These are phyloP conservation scores for Leucophenga varia DNA, from an alignment of 1,140 invertebrate genomes.

Conservation along the genomic window DNA sequence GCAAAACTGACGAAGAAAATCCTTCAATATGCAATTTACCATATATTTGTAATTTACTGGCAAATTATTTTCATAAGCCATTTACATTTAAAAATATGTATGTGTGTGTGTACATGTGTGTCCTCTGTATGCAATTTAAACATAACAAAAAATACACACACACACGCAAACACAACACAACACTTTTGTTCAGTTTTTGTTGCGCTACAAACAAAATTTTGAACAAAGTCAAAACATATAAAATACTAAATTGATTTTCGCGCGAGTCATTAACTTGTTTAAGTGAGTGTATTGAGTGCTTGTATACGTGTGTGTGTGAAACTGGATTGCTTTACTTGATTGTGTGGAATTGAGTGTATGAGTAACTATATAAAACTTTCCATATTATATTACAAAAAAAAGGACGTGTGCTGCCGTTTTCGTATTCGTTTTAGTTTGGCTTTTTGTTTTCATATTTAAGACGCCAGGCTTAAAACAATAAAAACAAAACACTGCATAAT, in stretches of 20 bases:
- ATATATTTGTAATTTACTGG: conserved; percentile 52
- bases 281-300: conserved; percentile 8
- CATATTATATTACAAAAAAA: too few species aligned
- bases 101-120: conserved; percentile 17
- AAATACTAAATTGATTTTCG: conserved; percentile 48
- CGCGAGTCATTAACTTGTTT: conserved; percentile 47
- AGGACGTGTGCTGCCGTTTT: too few species aligned
- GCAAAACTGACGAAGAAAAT: conserved; percentile 40
- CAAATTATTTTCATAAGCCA: conserved; percentile 53
- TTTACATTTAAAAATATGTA: conserved; percentile 43
- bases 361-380: too few species aligned
- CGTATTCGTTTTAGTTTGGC: too few species aligned
- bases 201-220: conserved; percentile 25
- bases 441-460: too few species aligned
- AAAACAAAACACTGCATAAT: too few species aligned
- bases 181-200: conserved; percentile 19
- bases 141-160: not conserved
- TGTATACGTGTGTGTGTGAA: not conserved
- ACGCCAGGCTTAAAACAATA: too few species aligned
- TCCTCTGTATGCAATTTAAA: conserved; percentile 2
- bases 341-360: too few species aligned
- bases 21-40: conserved; percentile 52
- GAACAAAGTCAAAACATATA: conserved; percentile 33
- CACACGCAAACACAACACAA: not conserved
- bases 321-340: too few species aligned